These are phyloP conservation scores for Etheostoma nigrum DNA, from an alignment of 2,797 vertebrate species.

Conservation along the genomic window DNA sequence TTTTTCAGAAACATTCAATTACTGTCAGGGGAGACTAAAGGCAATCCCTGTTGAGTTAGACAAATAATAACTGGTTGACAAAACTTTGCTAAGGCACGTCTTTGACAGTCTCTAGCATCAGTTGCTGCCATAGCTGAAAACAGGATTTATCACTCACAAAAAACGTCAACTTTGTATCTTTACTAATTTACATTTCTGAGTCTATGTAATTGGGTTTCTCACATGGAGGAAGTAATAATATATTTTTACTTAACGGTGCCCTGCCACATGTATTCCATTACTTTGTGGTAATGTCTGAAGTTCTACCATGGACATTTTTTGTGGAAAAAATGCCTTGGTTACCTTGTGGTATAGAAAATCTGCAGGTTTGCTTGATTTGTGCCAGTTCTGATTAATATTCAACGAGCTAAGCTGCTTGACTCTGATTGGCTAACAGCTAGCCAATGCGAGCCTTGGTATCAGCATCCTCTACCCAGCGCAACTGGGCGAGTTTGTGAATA, in stretches of 20 bases:
- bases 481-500: no score
- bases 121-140: slow-evolving; percentile 4
- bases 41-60: neutral
- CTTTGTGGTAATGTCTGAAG: no score
- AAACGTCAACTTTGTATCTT: neutral
- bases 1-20: slow-evolving; percentile 14
- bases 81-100: neutral
- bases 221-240: neutral
- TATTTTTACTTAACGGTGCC: neutral
- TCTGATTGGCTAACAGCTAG: no score
- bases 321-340: no score
- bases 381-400: no score
- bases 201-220: neutral
- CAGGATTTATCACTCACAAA: neutral
- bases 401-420: no score
- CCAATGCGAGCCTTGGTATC: no score
- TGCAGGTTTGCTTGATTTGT: no score
- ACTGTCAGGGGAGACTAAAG: neutral
- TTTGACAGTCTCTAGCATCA: neutral
- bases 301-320: no score
- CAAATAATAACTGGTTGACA: neutral
- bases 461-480: no score
- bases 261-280: no score
- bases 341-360: no score
- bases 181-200: neutral